Evolutionary conservation across 2,888 invertebrate genomes (phyloP).

Genomic region (Phlogophora meticulosa): DNA sequence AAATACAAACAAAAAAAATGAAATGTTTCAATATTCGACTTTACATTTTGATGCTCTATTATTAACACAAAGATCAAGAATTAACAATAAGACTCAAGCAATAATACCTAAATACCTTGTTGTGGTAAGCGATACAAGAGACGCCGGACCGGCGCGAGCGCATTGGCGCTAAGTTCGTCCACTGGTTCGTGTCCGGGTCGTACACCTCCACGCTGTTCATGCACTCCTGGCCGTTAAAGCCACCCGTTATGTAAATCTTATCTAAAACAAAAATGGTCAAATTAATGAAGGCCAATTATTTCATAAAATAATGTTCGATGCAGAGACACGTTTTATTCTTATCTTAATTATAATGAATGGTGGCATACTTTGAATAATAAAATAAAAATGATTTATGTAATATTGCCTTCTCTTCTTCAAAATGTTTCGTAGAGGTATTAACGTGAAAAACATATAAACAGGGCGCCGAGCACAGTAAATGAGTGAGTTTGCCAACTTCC

Average conservation of each 20-base stretch:
- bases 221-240: constrained; percentile 97
- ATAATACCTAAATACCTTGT: constrained; percentile 90
- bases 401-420: no score
- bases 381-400: no score
- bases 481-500: no score
- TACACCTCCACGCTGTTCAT: constrained; percentile 96
- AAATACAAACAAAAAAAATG: no score
- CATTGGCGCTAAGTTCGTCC: constrained; percentile 95
- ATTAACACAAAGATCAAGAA: no score
- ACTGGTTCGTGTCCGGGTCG: constrained; percentile 95
- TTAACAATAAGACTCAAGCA: constrained; percentile 60
- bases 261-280: constrained; percentile 80
- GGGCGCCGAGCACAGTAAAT: no score
- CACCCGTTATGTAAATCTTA: constrained; percentile 96
- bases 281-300: constrained; percentile 2
- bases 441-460: no score
- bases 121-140: constrained; percentile 96
- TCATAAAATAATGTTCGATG: background rate
- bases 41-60: no score
- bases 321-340: constrained; percentile 1
- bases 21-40: no score
- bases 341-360: background rate
- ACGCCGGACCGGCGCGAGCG: constrained; percentile 97
- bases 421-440: no score
- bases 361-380: no score